phyloP scores from a whole-genome alignment of 2,888 invertebrate species.

The Panzeria rudis region DNA sequence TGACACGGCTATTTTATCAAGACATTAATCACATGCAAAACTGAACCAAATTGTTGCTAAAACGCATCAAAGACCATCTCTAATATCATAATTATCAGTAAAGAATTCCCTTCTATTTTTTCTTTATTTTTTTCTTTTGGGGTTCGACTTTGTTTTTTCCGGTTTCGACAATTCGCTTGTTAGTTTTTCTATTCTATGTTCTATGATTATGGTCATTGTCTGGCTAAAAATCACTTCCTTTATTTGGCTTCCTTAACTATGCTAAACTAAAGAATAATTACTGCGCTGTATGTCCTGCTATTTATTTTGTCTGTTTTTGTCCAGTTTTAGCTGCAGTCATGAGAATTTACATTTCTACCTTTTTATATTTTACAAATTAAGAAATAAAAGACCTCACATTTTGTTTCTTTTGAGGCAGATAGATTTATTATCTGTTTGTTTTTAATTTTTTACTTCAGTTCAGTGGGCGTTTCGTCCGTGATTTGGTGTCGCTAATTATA shows the following conservation, averaged over 20 bases:
- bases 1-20: slow-evolving; percentile 32
- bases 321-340: neutral
- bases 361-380: slow-evolving; percentile 32
- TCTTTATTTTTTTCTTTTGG: neutral
- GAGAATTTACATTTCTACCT: slow-evolving; percentile 18
- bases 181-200: slow-evolving; percentile 30
- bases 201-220: neutral
- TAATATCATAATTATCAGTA: slow-evolving; percentile 57
- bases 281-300: slow-evolving; percentile 67
- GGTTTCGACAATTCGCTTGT: slow-evolving; percentile 41
- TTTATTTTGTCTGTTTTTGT: neutral
- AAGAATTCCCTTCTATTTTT: neutral
- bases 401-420: slow-evolving; percentile 19
- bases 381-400: slow-evolving; percentile 59
- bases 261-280: slow-evolving; percentile 36
- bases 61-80: slow-evolving; percentile 16
- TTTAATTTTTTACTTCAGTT: slow-evolving; percentile 32
- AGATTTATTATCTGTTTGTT: slow-evolving; percentile 24
- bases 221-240: slow-evolving; percentile 60
- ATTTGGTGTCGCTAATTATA: slow-evolving; percentile 75
- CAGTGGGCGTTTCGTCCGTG: slow-evolving; percentile 73
- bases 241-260: slow-evolving; percentile 53
- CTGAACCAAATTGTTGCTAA: slow-evolving; percentile 7
- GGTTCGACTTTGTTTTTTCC: slow-evolving; percentile 42
- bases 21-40: slow-evolving; percentile 53